Evolutionary conservation across 2,888 invertebrate species (phyloP).

Genomic region (Cosmia pyralina): DNA sequence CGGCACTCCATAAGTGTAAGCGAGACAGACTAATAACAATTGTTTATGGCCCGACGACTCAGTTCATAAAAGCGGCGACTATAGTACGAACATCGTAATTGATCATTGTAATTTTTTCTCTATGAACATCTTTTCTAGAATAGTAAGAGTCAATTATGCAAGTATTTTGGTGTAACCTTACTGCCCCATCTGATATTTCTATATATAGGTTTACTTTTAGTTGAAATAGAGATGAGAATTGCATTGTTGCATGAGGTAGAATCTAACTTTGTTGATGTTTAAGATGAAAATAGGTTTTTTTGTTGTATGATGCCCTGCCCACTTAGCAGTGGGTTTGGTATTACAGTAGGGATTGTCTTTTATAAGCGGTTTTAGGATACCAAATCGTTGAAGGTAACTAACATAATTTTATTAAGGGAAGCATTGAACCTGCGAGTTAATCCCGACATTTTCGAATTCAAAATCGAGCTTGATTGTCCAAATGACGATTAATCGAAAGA

Average conservation of each 20-base stretch:
- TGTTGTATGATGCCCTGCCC: not conserved
- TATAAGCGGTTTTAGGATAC: not conserved
- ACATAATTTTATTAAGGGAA: conserved; percentile 4
- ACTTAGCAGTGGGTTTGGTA: not conserved
- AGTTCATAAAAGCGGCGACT: no score
- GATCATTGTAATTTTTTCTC: not conserved
- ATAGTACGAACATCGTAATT: not conserved
- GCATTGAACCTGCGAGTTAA: not conserved
- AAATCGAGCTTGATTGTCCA: not conserved
- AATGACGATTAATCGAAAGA: not conserved
- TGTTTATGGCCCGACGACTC: no score
- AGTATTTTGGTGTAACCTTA: not conserved
- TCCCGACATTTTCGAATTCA: conserved; percentile 6
- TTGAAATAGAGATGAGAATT: not conserved
- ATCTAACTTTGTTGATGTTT: not conserved
- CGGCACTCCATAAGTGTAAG: no score
- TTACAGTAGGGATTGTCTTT: not conserved
- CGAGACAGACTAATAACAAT: no score
- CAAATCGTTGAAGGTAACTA: conserved; percentile 9
- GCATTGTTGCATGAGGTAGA: conserved; percentile 19
- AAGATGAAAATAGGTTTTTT: not conserved
- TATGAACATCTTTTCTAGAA: not conserved
- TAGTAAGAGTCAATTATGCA: not conserved
- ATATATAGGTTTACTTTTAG: not conserved
- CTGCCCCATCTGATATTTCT: not conserved